Percentiles rank a stretch among this genome's conserved stretches.
Conservation (phyloP, 2,888 invertebrate species). For the Pterostichus niger region DNA sequence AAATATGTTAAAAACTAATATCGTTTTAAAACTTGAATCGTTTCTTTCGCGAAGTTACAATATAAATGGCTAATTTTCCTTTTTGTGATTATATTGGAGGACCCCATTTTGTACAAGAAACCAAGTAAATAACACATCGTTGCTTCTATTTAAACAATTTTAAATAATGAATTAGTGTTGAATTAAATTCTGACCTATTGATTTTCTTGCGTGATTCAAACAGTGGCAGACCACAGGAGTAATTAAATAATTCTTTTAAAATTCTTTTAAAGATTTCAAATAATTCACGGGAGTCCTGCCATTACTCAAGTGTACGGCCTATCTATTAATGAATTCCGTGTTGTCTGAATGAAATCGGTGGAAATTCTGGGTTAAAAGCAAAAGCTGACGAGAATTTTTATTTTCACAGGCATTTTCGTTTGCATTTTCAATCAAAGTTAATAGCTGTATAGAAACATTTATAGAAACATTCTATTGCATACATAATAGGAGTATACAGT, state of each 20-base stretch:
- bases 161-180: slow-evolving; percentile 30
- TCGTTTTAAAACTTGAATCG: too few species aligned
- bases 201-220: slow-evolving; percentile 45
- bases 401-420: slow-evolving; percentile 2
- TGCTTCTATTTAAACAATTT: not conserved
- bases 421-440: slow-evolving; percentile 25
- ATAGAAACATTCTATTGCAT: too few species aligned
- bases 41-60: too few species aligned
- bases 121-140: not conserved
- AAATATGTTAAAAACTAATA: too few species aligned
- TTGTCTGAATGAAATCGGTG: slow-evolving; percentile 31
- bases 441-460: not conserved
- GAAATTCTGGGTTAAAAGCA: slow-evolving; percentile 27
- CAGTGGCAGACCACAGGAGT: slow-evolving; percentile 29
- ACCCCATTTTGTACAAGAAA: not conserved
- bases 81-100: too few species aligned
- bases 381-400: slow-evolving; percentile 37
- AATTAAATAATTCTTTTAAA: slow-evolving; percentile 58
- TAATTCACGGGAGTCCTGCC: slow-evolving; percentile 25
- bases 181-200: slow-evolving; percentile 45
- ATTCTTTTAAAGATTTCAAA: slow-evolving; percentile 44
- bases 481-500: too few species aligned
- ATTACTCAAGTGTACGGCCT: slow-evolving; percentile 34
- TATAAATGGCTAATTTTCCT: too few species aligned
- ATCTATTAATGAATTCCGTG: slow-evolving; percentile 50